Base-by-base conservation (phyloP, 1,140 invertebrate species). In the Drosophila nigromelanica region DNA sequence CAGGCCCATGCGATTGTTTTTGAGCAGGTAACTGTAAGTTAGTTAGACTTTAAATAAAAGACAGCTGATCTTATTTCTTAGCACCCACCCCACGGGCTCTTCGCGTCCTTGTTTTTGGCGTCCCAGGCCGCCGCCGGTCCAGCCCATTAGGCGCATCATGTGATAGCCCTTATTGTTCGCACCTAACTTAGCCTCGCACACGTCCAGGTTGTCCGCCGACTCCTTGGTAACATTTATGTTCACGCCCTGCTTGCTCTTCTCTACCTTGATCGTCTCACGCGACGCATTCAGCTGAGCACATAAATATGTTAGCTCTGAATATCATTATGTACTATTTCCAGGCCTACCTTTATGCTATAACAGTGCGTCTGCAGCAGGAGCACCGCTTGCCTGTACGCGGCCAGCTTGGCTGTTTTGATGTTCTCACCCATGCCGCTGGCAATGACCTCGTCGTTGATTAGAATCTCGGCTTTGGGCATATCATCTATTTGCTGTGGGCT, bases 131-230 rank as follows among this genome's bases (percentile, higher is more conserved):
- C 96, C 96, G 27, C 96, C 96, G 27, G 93, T 92, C 96, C 96
- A 97, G 0, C 96, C 96, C 96, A 97, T 97, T 70, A 95, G 92
- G 67, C 95, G 94, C 93, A 97, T 94, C 92, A 97, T 93, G 80
- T 94, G 96, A 55, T 92, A 94, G 6, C 95, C 95, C 61, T 95
- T 93, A 76, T 94, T 95, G 66, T 92, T 93, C 8, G 92, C 89
- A 30, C 92, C 73, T 5, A 94, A 76, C 15, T 87, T 80, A 35
- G 85, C 63, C 8, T 89, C 82, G 3, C 39, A 75, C 7, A 83
- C 82, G 3, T 35, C 76, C 6, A 68, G 37, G 24, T 50, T 76
- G 24, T 86, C 79, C 1, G 75, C 73, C 3, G 83, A 72, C 50
- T 89, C 43, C 54, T 91, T 80, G 21, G 76, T 85, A 0, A 89